Evolutionary conservation across 2,797 vertebrate species (phyloP).

Genomic region (Acipenser transmontanus): DNA sequence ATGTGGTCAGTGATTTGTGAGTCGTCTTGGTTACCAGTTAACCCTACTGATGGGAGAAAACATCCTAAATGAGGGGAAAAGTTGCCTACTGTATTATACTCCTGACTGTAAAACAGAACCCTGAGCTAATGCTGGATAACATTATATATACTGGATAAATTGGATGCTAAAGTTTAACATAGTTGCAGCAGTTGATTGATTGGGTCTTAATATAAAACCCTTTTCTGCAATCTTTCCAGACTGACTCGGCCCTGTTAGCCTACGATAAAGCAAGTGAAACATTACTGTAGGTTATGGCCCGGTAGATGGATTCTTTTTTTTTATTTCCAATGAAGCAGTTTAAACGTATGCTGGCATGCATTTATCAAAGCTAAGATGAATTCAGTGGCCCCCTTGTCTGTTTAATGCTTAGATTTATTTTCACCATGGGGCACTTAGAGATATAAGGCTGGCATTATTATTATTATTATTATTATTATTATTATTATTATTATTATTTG

Average conservation of each 20-base stretch:
- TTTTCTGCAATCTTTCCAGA: constrained; percentile 16
- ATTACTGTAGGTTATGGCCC: not conserved
- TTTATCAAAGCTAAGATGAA: constrained; percentile 3
- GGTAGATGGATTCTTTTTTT: not conserved
- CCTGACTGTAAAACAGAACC: not conserved
- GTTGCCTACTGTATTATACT: too few relatives aligned
- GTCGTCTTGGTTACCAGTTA: too few relatives aligned
- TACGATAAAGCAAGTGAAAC: not conserved
- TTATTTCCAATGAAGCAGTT: constrained; percentile 1
- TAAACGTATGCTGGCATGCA: constrained; percentile 5
- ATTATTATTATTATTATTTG: too few relatives aligned
- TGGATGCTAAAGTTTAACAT: not conserved
- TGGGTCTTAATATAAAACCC: not conserved
- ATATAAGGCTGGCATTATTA: too few relatives aligned
- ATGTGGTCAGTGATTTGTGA: too few relatives aligned
- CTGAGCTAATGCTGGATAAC: not conserved
- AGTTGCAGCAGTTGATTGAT: not conserved
- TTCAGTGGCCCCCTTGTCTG: not conserved
- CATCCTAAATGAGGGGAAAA: too few relatives aligned
- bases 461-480: too few relatives aligned
- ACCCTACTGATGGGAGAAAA: too few relatives aligned
- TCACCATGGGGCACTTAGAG: too few relatives aligned
- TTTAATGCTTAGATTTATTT: too few relatives aligned
- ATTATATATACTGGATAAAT: not conserved
- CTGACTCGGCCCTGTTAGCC: not conserved